These are phyloP conservation scores for Choristoneura rosaceana DNA, from an alignment of 2,888 invertebrate species.

Conservation along the genomic window DNA sequence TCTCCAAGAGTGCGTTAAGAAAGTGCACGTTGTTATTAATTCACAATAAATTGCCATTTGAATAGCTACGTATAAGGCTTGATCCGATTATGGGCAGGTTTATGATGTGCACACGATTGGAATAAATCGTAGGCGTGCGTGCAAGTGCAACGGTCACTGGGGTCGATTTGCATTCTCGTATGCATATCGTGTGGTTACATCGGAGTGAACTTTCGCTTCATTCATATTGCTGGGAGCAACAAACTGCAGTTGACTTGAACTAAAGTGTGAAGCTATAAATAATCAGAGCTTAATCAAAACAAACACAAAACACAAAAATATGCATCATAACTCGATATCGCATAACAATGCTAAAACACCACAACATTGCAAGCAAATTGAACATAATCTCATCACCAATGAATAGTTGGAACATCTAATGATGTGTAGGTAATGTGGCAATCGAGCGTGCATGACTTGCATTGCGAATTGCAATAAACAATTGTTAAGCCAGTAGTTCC, in stretches of 20 bases:
- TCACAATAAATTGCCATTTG: constrained; percentile 11
- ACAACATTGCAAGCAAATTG: constrained; percentile 50
- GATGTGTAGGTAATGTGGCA: constrained; percentile 43
- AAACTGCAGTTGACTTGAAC: constrained; percentile 82
- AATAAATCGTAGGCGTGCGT: constrained; percentile 77
- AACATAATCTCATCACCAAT: constrained; percentile 47
- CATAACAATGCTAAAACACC: constrained; percentile 44
- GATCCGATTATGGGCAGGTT: constrained; percentile 63
- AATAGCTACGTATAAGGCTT: constrained; percentile 31
- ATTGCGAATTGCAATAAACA: constrained; percentile 50
- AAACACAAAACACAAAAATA: constrained; percentile 4
- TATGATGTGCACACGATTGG: constrained; percentile 67
- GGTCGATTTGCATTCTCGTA: constrained; percentile 69
- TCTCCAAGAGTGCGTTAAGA: constrained; percentile 45
- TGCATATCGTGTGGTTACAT: constrained; percentile 68
- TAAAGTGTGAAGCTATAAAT: constrained; percentile 50
- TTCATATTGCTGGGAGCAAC: constrained; percentile 57
- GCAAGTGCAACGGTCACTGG: constrained; percentile 75
- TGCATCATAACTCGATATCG: constrained; percentile 16
- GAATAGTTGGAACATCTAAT: constrained; percentile 45
- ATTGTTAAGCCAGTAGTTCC: constrained; percentile 47
- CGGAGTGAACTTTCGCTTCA: constrained; percentile 67
- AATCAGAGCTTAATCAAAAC: constrained; percentile 19
- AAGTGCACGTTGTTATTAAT: constrained; percentile 19
- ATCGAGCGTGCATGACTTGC: constrained; percentile 50